Evolutionary conservation across 1,140 invertebrate genomes (phyloP), one percentile per base, ranked within the genome.

Genomic region (Drosophila rhopaloa): DNA sequence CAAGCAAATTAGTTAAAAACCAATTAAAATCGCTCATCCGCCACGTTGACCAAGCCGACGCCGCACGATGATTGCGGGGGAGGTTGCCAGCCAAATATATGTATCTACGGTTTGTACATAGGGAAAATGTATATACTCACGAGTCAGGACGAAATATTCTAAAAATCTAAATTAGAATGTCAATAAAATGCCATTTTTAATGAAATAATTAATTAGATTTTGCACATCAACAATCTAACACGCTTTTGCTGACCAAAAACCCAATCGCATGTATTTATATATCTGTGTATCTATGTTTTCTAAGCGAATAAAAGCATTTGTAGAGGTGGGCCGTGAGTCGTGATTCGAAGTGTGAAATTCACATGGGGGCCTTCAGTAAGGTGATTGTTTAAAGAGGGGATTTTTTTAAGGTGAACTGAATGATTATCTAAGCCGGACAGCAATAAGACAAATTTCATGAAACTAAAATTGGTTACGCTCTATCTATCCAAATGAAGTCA

Each of bases 151-250:
- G 56, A 67, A 73, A 74, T 81, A 58, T 82, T 79, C 79, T 51
- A 82, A 90, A 89, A 89, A 90, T 90, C 81, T 61, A 90, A 89
- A 89, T 89, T 89, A 90, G 77, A 89, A 79, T 89, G 85, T 89
- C 84, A 89, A 89, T 90, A 89, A 90, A 89, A 89, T 88, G 88
- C 67, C 63, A 47, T 71, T 79, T 88, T 76, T 88, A 89, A 90
- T 89, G 81, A 89, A 89, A 89, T 89, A 89, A 89, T 89, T 89
- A 89, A 84, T 88, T 88, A 88, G 83, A 88, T 88, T 88, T 88
- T 80, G 83, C 67, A 88, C 83, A 89, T 88, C 84, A 88, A 74
- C 80, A 88, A 89, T 55, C 83, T 70, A 78, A 72, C 67, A 66
- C 84, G 68, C 76, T 73, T 73, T 83, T 62, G 41, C 63, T 6